Evolutionary conservation across 2,888 invertebrate genomes (phyloP), one percentile per base, ranked within the genome.

Genomic region (Lepidochrysops patricia): DNA sequence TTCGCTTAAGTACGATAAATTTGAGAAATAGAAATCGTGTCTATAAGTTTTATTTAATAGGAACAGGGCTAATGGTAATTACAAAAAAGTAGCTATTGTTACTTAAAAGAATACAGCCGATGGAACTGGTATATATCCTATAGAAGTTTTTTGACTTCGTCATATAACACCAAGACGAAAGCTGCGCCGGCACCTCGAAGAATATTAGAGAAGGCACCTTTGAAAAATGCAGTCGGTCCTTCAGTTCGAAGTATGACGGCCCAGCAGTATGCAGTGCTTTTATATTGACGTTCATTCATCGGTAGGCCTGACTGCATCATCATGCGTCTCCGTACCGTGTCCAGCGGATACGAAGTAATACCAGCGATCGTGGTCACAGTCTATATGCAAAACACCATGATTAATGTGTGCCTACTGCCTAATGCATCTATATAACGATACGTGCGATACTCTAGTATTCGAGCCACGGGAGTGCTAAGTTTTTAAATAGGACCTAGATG

Each of bases 301-400:
- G 93, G 93, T 68, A 94, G 92, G 43, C 97, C 97, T 62, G 97
- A 97, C 89, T 98, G 98, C 98, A 98, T 98, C 98, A 98, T 98
- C 97, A 99, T 96, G 77, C 98, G 94, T 87, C 98, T 93, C 72
- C 98, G 92, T 74, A 95, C 94, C 59, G 98, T 98, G 83, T 98
- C 98, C 85, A 98, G 94, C 64, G 98, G 98, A 90, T 98, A 98
- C 35, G 98, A 98, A 35, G 96, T 91, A 72, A 98, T 94, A 73
- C 98, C 98, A 62, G 98, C 94, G 66, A 95, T 89, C 61, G 97
- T 90, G 1, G 89, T 90, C 61, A 90, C 89, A 74, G 92, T 87
- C 95, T 88, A 72, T 23, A 60, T 62, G 61, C 2, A n/a, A 49
- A 49, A 48, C 19, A 12, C 12, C 2, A 48, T 23, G 19, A 23